These are phyloP conservation scores for Candidula unifasciata DNA, from an alignment of 2,888 invertebrate species.

Conservation along the genomic window DNA sequence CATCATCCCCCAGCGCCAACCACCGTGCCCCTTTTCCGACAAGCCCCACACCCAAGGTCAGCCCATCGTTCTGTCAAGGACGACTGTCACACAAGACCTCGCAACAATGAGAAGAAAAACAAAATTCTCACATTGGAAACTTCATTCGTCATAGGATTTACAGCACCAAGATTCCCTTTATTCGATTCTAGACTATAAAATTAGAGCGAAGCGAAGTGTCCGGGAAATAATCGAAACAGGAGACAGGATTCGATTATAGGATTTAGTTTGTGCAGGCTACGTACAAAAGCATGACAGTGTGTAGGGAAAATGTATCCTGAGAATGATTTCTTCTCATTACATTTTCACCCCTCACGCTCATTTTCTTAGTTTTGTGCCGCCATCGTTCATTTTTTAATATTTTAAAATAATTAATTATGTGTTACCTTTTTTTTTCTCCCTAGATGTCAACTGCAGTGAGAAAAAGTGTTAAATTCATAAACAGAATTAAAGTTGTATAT, in stretches of 20 bases:
- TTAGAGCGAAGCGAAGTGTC: constrained; percentile 4
- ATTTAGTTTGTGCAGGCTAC: background rate
- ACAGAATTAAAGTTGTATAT: too few relatives aligned
- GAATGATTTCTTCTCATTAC: background rate
- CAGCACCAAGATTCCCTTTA: constrained; percentile 9
- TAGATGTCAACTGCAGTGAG: too few relatives aligned
- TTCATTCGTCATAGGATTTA: constrained; percentile 9
- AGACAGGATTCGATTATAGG: constrained; percentile 6
- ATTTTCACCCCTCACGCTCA: background rate
- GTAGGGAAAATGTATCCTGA: background rate
- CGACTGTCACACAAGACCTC: background rate
- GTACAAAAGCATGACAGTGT: background rate
- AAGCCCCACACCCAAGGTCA: background rate
- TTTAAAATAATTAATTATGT: too few relatives aligned
- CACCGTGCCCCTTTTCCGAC: background rate
- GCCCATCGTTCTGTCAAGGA: background rate
- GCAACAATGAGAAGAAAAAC: background rate
- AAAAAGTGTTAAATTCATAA: too few relatives aligned
- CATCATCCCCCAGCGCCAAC: background rate
- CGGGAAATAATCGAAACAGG: background rate
- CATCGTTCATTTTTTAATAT: too few relatives aligned
- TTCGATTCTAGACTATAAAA: background rate
- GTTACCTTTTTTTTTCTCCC: too few relatives aligned
- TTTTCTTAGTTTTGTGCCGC: background rate
- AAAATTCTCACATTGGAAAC: background rate